Evolutionary conservation across 2,797 vertebrate genomes (phyloP).

Genomic region (Pelochelys cantorii): DNA sequence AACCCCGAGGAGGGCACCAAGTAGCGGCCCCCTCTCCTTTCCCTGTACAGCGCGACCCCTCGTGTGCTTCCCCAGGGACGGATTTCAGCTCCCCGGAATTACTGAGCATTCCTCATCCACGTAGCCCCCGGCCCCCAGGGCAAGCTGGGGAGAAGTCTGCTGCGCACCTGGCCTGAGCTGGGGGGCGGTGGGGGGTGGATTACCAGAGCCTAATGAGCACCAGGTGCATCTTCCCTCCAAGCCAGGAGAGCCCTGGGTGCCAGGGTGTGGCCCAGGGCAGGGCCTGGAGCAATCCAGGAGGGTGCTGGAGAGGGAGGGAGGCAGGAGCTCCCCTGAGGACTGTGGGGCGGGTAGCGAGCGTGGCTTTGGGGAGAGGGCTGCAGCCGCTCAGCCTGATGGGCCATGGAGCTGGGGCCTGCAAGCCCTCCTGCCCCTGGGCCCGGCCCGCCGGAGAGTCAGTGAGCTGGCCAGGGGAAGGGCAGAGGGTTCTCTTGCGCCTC

Average conservation of each 20-base stretch:
- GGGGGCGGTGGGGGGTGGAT: background rate
- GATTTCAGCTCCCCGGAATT: constrained; percentile 57
- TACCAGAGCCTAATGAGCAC: fast-evolving
- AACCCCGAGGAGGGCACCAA: constrained; percentile 91
- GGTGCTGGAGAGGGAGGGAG: background rate
- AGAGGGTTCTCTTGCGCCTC: background rate
- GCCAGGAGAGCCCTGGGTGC: background rate
- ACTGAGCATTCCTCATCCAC: constrained; percentile 41
- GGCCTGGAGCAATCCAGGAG: background rate
- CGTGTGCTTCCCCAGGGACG: constrained; percentile 58
- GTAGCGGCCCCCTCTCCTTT: constrained; percentile 77
- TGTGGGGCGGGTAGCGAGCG: background rate
- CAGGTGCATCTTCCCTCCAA: constrained; percentile 5
- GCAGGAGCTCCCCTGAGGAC: background rate
- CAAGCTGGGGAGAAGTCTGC: background rate
- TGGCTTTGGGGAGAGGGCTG: background rate
- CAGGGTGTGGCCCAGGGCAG: fast-evolving
- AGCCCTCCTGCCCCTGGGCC: background rate
- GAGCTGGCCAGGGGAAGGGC: background rate
- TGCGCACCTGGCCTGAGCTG: background rate
- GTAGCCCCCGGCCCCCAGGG: constrained; percentile 1
- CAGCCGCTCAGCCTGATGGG: background rate
- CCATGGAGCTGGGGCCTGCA: background rate
- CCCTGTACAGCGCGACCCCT: constrained; percentile 54
- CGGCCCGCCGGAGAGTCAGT: background rate